phyloP scores from a whole-genome alignment of 2,113 vertebrate genomes.

The Centropristis striata region DNA sequence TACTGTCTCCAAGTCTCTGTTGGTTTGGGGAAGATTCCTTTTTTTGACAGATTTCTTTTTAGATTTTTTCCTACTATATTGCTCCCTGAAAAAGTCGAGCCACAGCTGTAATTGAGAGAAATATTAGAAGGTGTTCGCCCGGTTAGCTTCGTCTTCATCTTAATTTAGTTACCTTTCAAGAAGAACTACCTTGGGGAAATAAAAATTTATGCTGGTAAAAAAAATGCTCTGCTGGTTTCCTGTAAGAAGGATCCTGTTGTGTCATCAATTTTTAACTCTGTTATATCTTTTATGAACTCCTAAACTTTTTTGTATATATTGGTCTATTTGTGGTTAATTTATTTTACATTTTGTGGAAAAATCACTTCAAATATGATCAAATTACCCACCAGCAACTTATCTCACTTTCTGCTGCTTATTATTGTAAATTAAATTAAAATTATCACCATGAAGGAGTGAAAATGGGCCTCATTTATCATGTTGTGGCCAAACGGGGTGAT shows the following conservation, averaged over 20 bases:
- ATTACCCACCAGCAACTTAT: background rate
- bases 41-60: background rate
- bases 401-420: background rate
- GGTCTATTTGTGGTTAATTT: background rate
- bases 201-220: constrained; percentile 51
- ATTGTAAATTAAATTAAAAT: background rate
- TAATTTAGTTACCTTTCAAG: constrained; percentile 68
- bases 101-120: constrained; percentile 57
- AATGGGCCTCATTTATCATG: constrained; percentile 7
- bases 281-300: constrained; percentile 22
- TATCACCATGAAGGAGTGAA: background rate
- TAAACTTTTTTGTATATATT: constrained; percentile 20
- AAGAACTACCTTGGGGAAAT: constrained; percentile 60
- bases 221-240: constrained; percentile 43
- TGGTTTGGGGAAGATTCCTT: constrained; percentile 12
- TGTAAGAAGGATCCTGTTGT: constrained; percentile 35
- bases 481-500: constrained; percentile 14
- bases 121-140: constrained; percentile 53
- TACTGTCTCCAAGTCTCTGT: constrained; percentile 5
- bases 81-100: constrained; percentile 16
- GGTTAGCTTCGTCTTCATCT: constrained; percentile 57
- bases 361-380: background rate
- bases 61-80: background rate
- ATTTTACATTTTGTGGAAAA: background rate
- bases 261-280: constrained; percentile 43